phyloP scores from a whole-genome alignment of 2,797 vertebrate genomes.

The Ibycter americanus region DNA sequence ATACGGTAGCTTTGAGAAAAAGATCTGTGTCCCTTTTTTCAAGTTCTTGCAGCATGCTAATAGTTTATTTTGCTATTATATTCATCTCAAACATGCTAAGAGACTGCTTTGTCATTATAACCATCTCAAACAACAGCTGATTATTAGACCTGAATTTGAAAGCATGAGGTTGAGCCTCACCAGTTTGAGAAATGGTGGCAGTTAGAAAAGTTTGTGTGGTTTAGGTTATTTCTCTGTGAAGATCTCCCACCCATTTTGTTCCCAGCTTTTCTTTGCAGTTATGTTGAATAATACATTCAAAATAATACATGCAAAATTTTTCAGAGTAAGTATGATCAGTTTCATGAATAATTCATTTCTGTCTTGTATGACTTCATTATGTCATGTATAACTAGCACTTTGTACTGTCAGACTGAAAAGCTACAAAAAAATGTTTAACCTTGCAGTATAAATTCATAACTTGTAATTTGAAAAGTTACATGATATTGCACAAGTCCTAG shows the following conservation, averaged over 20 bases:
- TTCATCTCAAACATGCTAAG: neutral
- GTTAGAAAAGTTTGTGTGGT: neutral
- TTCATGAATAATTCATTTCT: conserved; percentile 57
- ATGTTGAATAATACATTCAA: neutral
- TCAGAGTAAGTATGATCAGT: conserved; percentile 4
- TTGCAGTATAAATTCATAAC: conserved; percentile 40
- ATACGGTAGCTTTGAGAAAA: neutral
- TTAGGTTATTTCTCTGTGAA: neutral
- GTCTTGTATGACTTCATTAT: conserved; percentile 60
- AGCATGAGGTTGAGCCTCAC: neutral
- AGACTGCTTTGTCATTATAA: neutral
- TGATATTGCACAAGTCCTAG: neutral
- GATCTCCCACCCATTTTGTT: neutral
- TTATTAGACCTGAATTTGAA: neutral
- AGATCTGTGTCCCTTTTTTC: neutral
- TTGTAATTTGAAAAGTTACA: conserved; percentile 51
- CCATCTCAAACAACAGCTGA: neutral
- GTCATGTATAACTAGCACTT: conserved; percentile 63
- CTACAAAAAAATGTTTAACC: conserved; percentile 53
- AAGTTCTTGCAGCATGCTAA: neutral
- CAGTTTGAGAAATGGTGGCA: neutral
- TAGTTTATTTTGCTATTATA: conserved; percentile 7
- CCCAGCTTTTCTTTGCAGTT: neutral
- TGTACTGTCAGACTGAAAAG: conserved; percentile 47
- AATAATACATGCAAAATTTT: conserved; percentile 30